These are phyloP conservation scores for Chrysina gloriosa DNA, from an alignment of 2,888 invertebrate species.

Conservation along the genomic window DNA sequence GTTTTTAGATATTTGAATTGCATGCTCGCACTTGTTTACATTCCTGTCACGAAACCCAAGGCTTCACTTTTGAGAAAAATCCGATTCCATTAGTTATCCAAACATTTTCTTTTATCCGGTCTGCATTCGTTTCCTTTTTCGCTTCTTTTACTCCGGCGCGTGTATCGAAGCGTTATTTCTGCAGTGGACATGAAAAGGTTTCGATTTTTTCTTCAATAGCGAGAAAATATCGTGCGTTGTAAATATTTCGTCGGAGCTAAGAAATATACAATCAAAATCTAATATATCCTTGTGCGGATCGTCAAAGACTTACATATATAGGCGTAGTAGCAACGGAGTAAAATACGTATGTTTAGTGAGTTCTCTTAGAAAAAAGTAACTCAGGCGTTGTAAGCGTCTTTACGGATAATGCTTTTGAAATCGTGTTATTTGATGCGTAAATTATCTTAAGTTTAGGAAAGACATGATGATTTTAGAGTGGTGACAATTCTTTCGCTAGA, in stretches of 20 bases:
- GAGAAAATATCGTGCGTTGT: background rate
- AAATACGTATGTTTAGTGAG: no score
- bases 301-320: no score
- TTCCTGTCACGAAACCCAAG: slow-evolving; percentile 18
- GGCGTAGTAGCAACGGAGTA: no score
- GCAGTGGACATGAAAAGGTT: background rate
- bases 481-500: no score
- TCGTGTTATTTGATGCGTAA: no score
- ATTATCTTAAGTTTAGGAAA: no score
- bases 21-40: slow-evolving; percentile 13
- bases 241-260: background rate
- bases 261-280: background rate
- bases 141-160: background rate
- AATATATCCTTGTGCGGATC: no score
- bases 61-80: slow-evolving; percentile 7
- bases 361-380: no score
- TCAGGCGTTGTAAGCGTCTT: no score
- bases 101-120: slow-evolving; percentile 14
- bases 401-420: no score
- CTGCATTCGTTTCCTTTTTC: background rate
- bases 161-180: background rate
- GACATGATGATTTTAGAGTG: no score
- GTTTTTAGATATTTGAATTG: background rate
- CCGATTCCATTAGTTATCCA: slow-evolving; percentile 32
- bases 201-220: background rate